Percentiles rank a stretch among this genome's conserved stretches.
phyloP scores from a whole-genome alignment of 2,888 invertebrate genomes.

The Hipparchia semele region DNA sequence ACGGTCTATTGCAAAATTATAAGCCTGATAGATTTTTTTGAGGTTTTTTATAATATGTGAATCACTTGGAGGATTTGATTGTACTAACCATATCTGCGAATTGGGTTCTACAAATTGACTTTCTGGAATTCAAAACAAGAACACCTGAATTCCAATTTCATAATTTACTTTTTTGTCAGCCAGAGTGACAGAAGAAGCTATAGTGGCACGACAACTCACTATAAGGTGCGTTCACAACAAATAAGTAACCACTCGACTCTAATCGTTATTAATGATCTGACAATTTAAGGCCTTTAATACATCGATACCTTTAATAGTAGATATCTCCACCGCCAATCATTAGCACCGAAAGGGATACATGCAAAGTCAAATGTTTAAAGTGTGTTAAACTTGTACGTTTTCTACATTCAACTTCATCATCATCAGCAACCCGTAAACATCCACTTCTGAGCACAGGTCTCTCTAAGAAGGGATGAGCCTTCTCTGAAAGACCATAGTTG shows the following conservation, averaged over 20 bases:
- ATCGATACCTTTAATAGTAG: too few relatives aligned
- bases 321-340: too few relatives aligned
- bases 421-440: too few relatives aligned
- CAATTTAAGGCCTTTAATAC: too few relatives aligned
- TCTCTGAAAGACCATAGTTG: too few relatives aligned
- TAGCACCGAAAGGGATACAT: too few relatives aligned
- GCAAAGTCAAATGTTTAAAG: too few relatives aligned
- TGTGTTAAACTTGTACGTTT: too few relatives aligned
- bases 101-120: conserved; percentile 52
- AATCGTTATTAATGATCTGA: too few relatives aligned
- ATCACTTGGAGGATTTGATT: conserved; percentile 57
- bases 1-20: conserved; percentile 13
- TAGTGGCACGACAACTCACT: background rate
- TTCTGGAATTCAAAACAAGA: conserved; percentile 49
- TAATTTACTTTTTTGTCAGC: conserved; percentile 22
- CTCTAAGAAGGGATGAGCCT: too few relatives aligned
- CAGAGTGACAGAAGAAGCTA: conserved; percentile 9
- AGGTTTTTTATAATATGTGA: conserved; percentile 46
- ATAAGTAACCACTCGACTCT: background rate
- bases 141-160: conserved; percentile 27
- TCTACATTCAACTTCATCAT: too few relatives aligned
- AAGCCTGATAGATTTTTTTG: conserved; percentile 42
- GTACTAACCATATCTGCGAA: conserved; percentile 50
- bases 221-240: conserved; percentile 11
- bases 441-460: too few relatives aligned